Evolutionary conservation across 2,888 invertebrate species (phyloP).

Genomic region (Stramonita haemastoma): DNA sequence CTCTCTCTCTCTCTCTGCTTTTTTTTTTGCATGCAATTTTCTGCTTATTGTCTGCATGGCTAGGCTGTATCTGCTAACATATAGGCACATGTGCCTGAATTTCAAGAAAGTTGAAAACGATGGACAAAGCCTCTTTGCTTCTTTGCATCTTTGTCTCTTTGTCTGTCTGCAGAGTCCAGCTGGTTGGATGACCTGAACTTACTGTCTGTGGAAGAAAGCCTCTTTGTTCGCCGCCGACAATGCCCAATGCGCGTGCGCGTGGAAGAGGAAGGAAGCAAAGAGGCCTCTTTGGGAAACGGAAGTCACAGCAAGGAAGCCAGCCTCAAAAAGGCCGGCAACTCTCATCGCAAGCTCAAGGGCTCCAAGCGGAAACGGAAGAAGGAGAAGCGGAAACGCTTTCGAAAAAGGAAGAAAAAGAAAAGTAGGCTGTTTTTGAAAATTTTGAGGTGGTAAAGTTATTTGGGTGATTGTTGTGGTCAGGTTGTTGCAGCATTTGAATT

Average conservation of each 20-base stretch:
- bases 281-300: conserved; percentile 28
- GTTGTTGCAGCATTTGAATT: too few relatives aligned
- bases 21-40: neutral
- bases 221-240: conserved; percentile 27
- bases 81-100: too few relatives aligned
- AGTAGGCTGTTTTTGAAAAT: neutral
- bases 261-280: neutral
- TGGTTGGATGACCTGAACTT: neutral
- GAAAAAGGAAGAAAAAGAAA: conserved; percentile 39
- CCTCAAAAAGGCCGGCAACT: conserved; percentile 27
- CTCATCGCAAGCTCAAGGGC: conserved; percentile 36
- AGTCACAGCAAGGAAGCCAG: conserved; percentile 35
- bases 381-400: conserved; percentile 37
- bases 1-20: neutral
- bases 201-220: conserved; percentile 12
- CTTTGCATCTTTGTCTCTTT: neutral
- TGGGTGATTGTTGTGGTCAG: too few relatives aligned
- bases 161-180: conserved; percentile 25
- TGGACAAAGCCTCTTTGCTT: neutral
- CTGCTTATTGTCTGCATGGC: too few relatives aligned
- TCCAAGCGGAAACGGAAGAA: conserved; percentile 40
- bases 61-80: too few relatives aligned
- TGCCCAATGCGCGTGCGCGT: conserved; percentile 40
- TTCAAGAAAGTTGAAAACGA: neutral
- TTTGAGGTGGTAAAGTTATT: neutral